These are phyloP conservation scores for Paramormyrops kingsleyae DNA, from an alignment of 2,113 vertebrate species.

Conservation along the genomic window DNA sequence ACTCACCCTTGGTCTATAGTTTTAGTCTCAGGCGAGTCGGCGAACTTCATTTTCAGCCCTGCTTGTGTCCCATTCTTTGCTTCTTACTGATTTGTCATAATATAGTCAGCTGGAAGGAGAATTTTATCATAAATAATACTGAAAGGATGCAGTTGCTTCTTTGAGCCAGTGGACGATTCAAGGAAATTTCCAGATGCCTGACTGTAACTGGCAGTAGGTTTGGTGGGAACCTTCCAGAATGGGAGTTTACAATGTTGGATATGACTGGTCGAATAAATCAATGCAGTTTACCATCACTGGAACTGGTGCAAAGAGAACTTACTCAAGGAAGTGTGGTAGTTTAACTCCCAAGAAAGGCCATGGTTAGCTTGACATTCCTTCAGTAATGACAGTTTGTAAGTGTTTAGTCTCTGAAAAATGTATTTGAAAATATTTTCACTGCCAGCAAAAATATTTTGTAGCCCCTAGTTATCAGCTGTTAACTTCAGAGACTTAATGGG, in stretches of 20 bases:
- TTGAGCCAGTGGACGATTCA: not conserved
- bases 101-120: not conserved
- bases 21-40: not conserved
- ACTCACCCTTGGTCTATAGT: not conserved
- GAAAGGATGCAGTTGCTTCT: not conserved
- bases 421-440: not conserved
- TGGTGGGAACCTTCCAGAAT: not conserved
- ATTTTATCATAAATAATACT: not conserved
- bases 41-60: not conserved
- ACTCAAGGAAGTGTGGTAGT: not conserved
- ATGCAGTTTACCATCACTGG: not conserved
- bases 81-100: not conserved
- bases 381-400: not conserved
- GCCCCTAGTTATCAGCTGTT: not conserved
- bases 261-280: not conserved
- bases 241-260: not conserved
- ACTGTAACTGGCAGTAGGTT: not conserved
- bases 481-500: not conserved
- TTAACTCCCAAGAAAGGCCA: not conserved
- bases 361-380: not conserved
- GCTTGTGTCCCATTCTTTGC: not conserved
- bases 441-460: not conserved
- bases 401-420: not conserved
- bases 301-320: not conserved
- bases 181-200: not conserved